Percentiles rank a stretch among this genome's conserved stretches.
Evolutionary conservation across 2,113 vertebrate species (phyloP).

Genomic region (Lophura nycthemera): DNA sequence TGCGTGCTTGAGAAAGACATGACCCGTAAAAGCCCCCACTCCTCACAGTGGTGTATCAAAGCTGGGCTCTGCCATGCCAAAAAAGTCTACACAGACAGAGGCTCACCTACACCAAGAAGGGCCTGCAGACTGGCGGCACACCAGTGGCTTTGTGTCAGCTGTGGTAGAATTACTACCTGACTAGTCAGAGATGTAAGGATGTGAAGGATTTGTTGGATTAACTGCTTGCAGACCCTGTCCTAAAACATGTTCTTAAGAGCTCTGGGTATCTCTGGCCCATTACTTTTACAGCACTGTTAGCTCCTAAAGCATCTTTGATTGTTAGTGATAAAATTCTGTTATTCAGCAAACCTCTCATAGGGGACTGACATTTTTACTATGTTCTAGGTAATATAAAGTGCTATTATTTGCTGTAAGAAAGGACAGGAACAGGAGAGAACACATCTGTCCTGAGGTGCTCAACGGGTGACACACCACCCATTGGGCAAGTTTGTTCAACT

Average conservation of each 20-base stretch:
- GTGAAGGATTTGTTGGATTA: background rate
- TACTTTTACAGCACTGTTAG: background rate
- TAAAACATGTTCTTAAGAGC: background rate
- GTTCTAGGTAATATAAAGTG: background rate
- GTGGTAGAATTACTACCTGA: background rate
- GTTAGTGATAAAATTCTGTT: background rate
- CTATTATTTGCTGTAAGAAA: background rate
- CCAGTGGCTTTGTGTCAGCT: background rate
- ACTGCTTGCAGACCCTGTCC: background rate
- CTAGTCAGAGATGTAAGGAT: background rate
- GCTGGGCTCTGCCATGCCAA: background rate
- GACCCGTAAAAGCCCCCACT: background rate
- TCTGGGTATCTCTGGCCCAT: background rate
- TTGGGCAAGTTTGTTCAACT: background rate
- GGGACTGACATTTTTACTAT: background rate
- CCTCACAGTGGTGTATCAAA: fast-evolving
- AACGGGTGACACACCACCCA: fast-evolving
- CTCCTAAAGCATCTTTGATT: background rate
- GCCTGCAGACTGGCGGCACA: fast-evolving
- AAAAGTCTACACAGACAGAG: background rate
- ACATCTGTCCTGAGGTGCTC: fast-evolving
- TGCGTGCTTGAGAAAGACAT: fast-evolving
- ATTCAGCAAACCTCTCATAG: background rate
- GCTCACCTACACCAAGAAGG: background rate
- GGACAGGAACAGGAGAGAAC: background rate